Percentiles rank a stretch among this genome's conserved stretches.
Conservation (phyloP, 2,113 vertebrate genomes). For the Tinamus guttatus region DNA sequence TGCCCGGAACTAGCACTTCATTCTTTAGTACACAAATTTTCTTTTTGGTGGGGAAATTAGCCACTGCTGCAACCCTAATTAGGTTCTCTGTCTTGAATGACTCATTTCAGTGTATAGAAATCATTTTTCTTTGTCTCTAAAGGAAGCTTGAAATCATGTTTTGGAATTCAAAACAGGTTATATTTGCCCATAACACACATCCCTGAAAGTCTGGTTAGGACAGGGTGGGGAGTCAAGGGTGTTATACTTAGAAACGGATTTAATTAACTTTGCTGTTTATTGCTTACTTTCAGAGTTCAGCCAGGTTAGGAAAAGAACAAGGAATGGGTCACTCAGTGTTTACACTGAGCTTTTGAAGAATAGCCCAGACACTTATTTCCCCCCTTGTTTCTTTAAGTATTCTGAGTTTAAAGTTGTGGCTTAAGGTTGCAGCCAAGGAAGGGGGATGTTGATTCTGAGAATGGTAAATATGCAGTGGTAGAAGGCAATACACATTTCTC, state of each 20-base stretch:
- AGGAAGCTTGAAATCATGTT: constrained; percentile 50
- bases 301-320: constrained; percentile 69
- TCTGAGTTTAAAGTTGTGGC: constrained; percentile 43
- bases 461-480: constrained; percentile 46
- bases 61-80: constrained; percentile 46
- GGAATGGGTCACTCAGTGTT: constrained; percentile 66
- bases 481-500: constrained; percentile 3
- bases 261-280: constrained; percentile 75
- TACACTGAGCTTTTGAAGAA: constrained; percentile 54
- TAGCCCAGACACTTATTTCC: constrained; percentile 30
- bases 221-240: constrained; percentile 35
- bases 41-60: constrained; percentile 53
- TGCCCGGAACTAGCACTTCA: constrained; percentile 66
- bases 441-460: constrained; percentile 57
- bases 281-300: constrained; percentile 69
- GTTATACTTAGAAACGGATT: constrained; percentile 75
- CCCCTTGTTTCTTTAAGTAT: constrained; percentile 55
- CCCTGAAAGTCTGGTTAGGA: constrained; percentile 51
- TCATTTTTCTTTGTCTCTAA: constrained; percentile 47
- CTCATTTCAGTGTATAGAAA: constrained; percentile 37
- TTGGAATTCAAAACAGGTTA: constrained; percentile 66
- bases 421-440: constrained; percentile 58
- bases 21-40: constrained; percentile 49
- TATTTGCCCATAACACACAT: constrained; percentile 51
- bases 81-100: constrained; percentile 42